These are phyloP conservation scores for Litoditis marina DNA, from an alignment of 2,888 invertebrate genomes.

Conservation along the genomic window DNA sequence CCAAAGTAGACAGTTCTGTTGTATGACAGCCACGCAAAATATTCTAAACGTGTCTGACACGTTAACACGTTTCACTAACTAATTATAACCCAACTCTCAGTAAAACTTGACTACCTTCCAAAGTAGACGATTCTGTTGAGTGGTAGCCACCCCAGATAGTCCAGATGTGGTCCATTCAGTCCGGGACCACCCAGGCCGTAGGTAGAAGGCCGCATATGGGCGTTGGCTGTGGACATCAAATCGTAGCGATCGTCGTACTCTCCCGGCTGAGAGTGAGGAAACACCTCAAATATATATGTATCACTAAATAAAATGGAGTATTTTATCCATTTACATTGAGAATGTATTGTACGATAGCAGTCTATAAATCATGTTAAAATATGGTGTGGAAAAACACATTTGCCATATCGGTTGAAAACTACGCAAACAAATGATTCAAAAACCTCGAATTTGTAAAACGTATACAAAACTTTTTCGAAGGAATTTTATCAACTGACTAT, in stretches of 20 bases:
- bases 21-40: conserved; percentile 59
- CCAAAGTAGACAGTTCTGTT: conserved; percentile 56
- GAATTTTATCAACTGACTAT: background rate
- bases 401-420: background rate
- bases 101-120: conserved; percentile 34
- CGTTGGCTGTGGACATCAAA: conserved; percentile 60
- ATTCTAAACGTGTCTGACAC: conserved; percentile 59
- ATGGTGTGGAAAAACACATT: background rate
- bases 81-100: too few relatives aligned
- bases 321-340: too few relatives aligned
- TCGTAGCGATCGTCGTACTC: conserved; percentile 61
- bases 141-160: conserved; percentile 60
- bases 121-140: conserved; percentile 54
- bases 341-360: too few relatives aligned
- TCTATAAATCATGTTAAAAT: too few relatives aligned
- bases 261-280: conserved; percentile 52
- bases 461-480: background rate
- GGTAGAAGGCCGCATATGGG: conserved; percentile 41
- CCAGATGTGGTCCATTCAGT: conserved; percentile 58
- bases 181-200: conserved; percentile 57
- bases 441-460: too few relatives aligned
- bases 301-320: too few relatives aligned
- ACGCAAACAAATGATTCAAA: background rate
- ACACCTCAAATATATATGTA: conserved; percentile 50
- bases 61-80: too few relatives aligned